Evolutionary conservation across 2,797 vertebrate genomes (phyloP).

Genomic region (Sebastes steindachneri): DNA sequence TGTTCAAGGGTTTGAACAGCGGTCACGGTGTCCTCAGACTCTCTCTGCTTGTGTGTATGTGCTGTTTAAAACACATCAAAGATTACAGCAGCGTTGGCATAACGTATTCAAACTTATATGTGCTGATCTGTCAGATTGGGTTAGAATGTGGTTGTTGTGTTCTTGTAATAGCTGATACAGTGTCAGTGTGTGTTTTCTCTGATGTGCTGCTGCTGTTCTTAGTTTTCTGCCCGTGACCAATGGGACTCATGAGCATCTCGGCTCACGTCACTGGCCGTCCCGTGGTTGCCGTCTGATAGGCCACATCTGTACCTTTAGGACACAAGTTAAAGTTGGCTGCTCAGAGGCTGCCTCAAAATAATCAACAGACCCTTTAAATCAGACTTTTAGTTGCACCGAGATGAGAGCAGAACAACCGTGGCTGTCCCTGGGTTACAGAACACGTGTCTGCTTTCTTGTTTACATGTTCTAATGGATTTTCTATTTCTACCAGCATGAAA

Average conservation of each 20-base stretch:
- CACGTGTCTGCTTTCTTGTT: background rate
- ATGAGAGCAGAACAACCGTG: background rate
- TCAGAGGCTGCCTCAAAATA: background rate
- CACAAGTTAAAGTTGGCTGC: background rate
- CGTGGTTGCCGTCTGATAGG: slow-evolving; percentile 62
- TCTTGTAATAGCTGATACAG: background rate
- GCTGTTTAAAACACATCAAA: background rate
- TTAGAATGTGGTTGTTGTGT: background rate
- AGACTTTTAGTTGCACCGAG: background rate
- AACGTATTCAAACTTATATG: too few relatives aligned
- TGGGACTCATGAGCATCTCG: slow-evolving; percentile 30
- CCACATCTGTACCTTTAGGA: slow-evolving; percentile 50
- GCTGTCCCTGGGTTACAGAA: background rate
- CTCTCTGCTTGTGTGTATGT: background rate
- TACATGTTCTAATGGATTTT: background rate
- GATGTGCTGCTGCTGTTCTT: slow-evolving; percentile 41
- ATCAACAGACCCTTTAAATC: background rate
- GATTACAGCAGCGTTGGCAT: background rate
- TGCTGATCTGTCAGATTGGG: background rate
- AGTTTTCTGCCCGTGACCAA: slow-evolving; percentile 10
- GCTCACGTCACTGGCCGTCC: slow-evolving; percentile 35
- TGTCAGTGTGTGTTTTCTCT: background rate
- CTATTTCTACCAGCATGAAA: background rate
- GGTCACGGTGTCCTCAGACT: slow-evolving; percentile 2
- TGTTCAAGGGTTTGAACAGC: background rate